Percentiles rank a stretch among this genome's conserved stretches.
phyloP scores from a whole-genome alignment of 1,140 invertebrate genomes.

The Pseudoatta argentina region DNA sequence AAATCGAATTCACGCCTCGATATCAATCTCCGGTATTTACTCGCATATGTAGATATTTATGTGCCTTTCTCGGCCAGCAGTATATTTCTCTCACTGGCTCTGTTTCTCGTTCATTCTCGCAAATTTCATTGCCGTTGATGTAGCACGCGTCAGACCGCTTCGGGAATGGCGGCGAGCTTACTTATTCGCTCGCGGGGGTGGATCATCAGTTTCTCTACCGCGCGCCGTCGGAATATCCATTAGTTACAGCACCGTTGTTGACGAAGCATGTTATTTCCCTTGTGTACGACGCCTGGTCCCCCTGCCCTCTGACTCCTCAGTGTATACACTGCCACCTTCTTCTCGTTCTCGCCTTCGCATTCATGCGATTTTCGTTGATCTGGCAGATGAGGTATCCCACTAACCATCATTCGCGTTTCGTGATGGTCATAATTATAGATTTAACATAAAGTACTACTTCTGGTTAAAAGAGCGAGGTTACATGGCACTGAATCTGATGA shows the following conservation, averaged over 20 bases:
- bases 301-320: conserved; percentile 47
- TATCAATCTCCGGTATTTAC: conserved; percentile 53
- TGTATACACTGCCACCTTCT: conserved; percentile 32
- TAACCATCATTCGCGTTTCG: conserved; percentile 66
- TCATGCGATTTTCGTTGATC: conserved; percentile 65
- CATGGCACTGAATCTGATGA: neutral
- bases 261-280: conserved; percentile 87
- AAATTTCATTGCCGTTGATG: conserved; percentile 73
- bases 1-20: conserved; percentile 55
- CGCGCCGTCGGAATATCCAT: conserved; percentile 85
- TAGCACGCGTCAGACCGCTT: conserved; percentile 68
- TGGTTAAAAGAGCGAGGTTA: neutral
- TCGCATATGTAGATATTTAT: conserved; percentile 50
- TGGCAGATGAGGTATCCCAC: conserved; percentile 13
- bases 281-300: conserved; percentile 83
- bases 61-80: conserved; percentile 32
- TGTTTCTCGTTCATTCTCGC: conserved; percentile 37
- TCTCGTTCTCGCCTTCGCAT: conserved; percentile 60
- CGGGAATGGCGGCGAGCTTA: conserved; percentile 57
- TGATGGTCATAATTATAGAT: conserved; percentile 42
- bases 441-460: neutral
- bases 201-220: conserved; percentile 81
- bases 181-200: conserved; percentile 75
- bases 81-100: conserved; percentile 22
- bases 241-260: conserved; percentile 86